These are phyloP conservation scores for Meta bourneti DNA, from an alignment of 2,888 invertebrate genomes.

Conservation along the genomic window DNA sequence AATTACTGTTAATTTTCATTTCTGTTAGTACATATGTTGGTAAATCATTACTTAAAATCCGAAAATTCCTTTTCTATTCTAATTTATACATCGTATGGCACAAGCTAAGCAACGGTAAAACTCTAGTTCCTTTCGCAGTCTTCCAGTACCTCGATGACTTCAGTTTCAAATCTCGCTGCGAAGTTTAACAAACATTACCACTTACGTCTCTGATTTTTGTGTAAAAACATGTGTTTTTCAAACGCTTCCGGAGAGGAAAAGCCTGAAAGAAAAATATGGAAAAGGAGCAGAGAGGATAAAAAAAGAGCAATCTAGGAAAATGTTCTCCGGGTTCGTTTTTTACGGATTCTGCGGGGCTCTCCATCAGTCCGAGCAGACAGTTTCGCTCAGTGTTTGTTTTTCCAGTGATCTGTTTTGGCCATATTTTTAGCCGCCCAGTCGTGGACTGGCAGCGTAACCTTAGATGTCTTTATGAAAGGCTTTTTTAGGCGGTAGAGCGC, in stretches of 20 bases:
- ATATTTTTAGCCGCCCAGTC: constrained; percentile 66
- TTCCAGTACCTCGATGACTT: no score
- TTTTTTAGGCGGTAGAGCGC: constrained; percentile 60
- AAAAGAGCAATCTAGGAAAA: not conserved
- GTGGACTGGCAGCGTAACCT: constrained; percentile 53
- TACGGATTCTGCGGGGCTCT: constrained; percentile 6
- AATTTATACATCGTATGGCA: no score
- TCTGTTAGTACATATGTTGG: no score
- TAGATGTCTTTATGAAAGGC: constrained; percentile 70
- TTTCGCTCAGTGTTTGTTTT: constrained; percentile 59
- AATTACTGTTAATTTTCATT: no score
- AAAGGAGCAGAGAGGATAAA: not conserved
- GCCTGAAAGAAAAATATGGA: not conserved
- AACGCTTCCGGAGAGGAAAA: constrained; percentile 7
- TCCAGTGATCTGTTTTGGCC: constrained; percentile 58
- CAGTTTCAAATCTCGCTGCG: no score
- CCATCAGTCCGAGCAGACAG: constrained; percentile 52
- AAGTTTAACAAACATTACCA: no score
- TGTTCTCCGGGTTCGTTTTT: constrained; percentile 17
- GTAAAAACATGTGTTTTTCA: constrained; percentile 37
- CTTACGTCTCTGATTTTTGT: constrained; percentile 9
- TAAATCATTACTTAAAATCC: no score
- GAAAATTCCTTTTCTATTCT: no score
- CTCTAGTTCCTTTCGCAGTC: no score
- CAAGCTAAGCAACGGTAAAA: no score